Evolutionary conservation across 2,888 invertebrate species (phyloP), one percentile per base, ranked within the genome.

Genomic region (Stenurella melanura): DNA sequence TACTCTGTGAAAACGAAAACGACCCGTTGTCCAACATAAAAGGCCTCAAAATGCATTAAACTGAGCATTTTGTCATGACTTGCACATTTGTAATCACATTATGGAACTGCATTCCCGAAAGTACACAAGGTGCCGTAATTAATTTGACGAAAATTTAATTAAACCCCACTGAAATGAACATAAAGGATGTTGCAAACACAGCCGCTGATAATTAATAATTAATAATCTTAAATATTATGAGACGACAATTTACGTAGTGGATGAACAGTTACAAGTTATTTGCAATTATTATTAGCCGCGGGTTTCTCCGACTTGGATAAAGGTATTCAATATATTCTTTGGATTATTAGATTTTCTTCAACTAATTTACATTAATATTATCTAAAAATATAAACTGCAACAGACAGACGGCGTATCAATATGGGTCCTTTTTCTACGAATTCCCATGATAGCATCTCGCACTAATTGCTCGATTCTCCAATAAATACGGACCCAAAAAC

Each of bases 71-170:
- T 68, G 63, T 74, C 74, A 75, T 78, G 78, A 78, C 78, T 78
- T 73, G 78, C 75, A 69, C 60, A 73, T 77, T 74, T 70, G 70
- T 77, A 77, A 74, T 74, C 68, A 71, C 38, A 69, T 77, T 70
- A 77, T 73, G 73, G 61, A 77, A 38, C 74, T 26, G 67, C 77
- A 77, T 74, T 71, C 77, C 61, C 54, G 60, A 76, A 76, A 74
- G 60, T 38, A 67, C 74, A 61, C 69, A 68, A 61, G 60, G 76
- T 69, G 67, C 71, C 56, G 71, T 77, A 77, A 77, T 74, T 77
- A 77, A 77, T 77, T 77, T 74, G 60, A 70, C 60, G 21, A 60
- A 70, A 70, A 70, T 70, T 70, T 70, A 70, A 70, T 70, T 70
- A 60, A 70, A 70, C 57, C 15, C 42, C 60, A 19, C 60, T 42